These are phyloP conservation scores for Papilio aristodemus DNA, from an alignment of 1,140 invertebrate species.

Conservation along the genomic window DNA sequence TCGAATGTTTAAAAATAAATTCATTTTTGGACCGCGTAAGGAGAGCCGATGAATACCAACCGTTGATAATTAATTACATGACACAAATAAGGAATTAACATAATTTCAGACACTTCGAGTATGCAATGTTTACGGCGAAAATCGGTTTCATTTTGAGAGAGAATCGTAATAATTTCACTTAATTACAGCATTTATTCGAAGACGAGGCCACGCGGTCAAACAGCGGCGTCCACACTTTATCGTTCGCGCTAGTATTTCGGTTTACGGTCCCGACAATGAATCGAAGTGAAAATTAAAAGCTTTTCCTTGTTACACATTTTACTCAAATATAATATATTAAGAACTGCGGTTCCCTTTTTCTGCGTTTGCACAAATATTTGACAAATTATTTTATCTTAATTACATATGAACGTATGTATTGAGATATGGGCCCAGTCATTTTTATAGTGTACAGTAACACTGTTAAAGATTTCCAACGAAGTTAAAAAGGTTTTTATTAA, in stretches of 20 bases:
- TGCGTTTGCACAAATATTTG: neutral
- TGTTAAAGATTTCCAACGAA: too few species aligned
- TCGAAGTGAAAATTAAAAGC: slow-evolving; percentile 60
- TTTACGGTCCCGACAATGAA: slow-evolving; percentile 53
- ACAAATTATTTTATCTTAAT: slow-evolving; percentile 13
- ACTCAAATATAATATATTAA: neutral
- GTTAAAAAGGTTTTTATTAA: too few species aligned
- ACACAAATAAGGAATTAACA: slow-evolving; percentile 32
- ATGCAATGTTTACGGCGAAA: slow-evolving; percentile 61
- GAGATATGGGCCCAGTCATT: too few species aligned
- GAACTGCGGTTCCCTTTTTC: neutral
- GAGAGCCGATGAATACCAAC: slow-evolving; percentile 22
- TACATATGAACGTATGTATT: too few species aligned
- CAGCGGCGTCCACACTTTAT: slow-evolving; percentile 53
- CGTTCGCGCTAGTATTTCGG: slow-evolving; percentile 37
- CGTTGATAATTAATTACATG: slow-evolving; percentile 26
- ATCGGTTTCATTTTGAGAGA: slow-evolving; percentile 72
- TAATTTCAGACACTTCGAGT: slow-evolving; percentile 42
- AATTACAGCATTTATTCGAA: slow-evolving; percentile 75
- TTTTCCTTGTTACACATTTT: slow-evolving; percentile 55
- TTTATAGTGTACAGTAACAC: too few species aligned
- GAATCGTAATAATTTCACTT: slow-evolving; percentile 79
- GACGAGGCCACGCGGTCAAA: slow-evolving; percentile 58
- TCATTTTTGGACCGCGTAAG: neutral
- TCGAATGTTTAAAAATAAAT: slow-evolving; percentile 5